These are phyloP conservation scores for Gallinago jamesoni DNA, from an alignment of 2,113 vertebrate species.

Conservation along the genomic window DNA sequence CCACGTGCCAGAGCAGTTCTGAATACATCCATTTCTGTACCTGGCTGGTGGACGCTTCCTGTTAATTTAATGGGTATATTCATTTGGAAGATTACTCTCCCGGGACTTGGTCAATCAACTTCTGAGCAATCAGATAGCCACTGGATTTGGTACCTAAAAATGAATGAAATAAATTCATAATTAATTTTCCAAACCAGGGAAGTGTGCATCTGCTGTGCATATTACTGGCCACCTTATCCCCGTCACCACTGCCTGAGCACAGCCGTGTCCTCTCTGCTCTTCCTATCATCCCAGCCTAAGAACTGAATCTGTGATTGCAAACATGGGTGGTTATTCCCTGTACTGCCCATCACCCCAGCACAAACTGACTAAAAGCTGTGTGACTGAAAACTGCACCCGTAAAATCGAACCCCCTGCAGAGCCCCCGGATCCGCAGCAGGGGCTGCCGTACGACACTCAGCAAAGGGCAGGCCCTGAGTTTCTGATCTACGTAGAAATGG, in stretches of 20 bases:
- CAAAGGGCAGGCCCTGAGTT: not conserved
- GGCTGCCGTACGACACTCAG: too few relatives aligned
- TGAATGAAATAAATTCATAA: not conserved
- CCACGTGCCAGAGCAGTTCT: fast-evolving
- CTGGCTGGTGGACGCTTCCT: not conserved
- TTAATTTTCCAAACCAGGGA: not conserved
- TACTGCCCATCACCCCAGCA: not conserved
- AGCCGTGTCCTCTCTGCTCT: not conserved
- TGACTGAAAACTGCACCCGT: not conserved
- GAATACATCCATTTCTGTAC: not conserved
- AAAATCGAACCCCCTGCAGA: too few relatives aligned
- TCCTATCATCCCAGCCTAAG: too few relatives aligned
- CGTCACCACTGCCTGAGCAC: not conserved
- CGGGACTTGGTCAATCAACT: not conserved
- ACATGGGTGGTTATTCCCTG: fast-evolving
- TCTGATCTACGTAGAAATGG: not conserved
- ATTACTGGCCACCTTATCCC: too few relatives aligned
- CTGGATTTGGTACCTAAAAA: not conserved
- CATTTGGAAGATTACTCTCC: not conserved
- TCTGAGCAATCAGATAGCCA: not conserved
- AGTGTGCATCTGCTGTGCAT: fast-evolving
- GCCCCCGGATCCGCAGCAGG: not conserved
- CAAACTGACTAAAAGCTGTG: too few relatives aligned
- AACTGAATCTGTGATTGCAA: not conserved
- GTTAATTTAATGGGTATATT: too few relatives aligned